Conservation (phyloP, 2,797 vertebrate genomes). For the Bovichtus variegatus region DNA sequence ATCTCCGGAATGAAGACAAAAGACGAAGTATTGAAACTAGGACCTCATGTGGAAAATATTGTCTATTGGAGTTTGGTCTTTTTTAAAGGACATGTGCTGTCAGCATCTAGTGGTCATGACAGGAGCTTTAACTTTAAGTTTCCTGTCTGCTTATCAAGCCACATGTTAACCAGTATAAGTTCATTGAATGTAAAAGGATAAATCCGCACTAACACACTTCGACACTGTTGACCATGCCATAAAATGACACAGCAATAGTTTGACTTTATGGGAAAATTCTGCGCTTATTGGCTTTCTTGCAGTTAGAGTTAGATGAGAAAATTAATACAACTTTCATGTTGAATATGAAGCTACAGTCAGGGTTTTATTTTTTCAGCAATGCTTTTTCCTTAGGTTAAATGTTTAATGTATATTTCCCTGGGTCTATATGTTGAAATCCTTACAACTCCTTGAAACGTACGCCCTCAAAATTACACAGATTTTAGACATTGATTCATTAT, state of each 20-base stretch:
- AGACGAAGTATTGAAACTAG: neutral
- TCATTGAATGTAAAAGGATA: slow-evolving; percentile 56
- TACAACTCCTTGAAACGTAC: too few species aligned
- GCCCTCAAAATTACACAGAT: too few species aligned
- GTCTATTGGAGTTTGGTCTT: slow-evolving; percentile 17
- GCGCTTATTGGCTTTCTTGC: neutral
- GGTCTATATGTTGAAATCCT: too few species aligned
- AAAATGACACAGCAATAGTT: neutral
- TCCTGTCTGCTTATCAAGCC: slow-evolving; percentile 8
- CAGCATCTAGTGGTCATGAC: neutral
- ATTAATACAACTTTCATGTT: neutral
- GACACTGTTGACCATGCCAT: neutral
- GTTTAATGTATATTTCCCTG: too few species aligned
- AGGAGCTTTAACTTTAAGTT: slow-evolving; percentile 26
- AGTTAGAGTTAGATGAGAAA: neutral
- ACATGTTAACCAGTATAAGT: neutral
- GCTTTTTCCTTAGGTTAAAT: too few species aligned
- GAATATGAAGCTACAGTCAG: neutral
- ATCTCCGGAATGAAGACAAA: neutral
- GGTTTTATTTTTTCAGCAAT: too few species aligned
- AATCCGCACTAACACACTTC: slow-evolving; percentile 41
- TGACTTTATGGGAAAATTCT: neutral
- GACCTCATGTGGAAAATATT: neutral
- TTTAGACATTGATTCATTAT: too few species aligned
- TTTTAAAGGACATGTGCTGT: slow-evolving; percentile 8